These are phyloP conservation scores for Anguilla marmorata DNA, from an alignment of 2,797 vertebrate species.

Conservation along the genomic window DNA sequence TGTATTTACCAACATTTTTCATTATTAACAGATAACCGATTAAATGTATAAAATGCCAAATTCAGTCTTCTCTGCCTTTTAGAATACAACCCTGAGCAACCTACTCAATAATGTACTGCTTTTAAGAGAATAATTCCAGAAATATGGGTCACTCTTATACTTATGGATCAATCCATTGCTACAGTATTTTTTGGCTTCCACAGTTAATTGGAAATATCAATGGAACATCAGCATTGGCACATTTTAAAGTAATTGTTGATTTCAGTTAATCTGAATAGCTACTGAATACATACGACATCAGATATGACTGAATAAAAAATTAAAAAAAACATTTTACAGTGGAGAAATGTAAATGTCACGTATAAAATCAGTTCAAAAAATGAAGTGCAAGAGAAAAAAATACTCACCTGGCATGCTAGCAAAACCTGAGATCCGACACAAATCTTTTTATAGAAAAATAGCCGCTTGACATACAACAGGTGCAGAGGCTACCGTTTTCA, in stretches of 20 bases:
- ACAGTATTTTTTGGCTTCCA: neutral
- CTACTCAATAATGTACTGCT: neutral
- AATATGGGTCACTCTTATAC: neutral
- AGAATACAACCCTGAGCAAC: neutral
- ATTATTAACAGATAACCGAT: no score
- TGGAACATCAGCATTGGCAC: neutral
- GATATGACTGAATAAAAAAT: neutral
- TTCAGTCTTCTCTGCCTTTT: neutral
- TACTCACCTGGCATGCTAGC: slow-evolving; percentile 30
- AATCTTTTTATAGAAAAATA: neutral
- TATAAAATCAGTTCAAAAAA: neutral
- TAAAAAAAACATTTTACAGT: neutral
- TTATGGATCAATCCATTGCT: neutral
- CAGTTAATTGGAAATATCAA: neutral
- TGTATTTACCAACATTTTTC: neutral
- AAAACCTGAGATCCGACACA: neutral
- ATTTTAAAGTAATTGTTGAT: neutral
- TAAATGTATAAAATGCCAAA: neutral
- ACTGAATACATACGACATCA: neutral
- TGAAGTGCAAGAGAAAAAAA: neutral
- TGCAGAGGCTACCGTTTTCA: neutral
- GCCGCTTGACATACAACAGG: neutral
- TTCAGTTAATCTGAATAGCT: neutral
- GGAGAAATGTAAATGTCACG: neutral
- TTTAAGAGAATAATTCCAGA: neutral